Percentiles rank a stretch among this genome's conserved stretches.
phyloP scores from a whole-genome alignment of 2,797 vertebrate species.

The Hirundo rustica region DNA sequence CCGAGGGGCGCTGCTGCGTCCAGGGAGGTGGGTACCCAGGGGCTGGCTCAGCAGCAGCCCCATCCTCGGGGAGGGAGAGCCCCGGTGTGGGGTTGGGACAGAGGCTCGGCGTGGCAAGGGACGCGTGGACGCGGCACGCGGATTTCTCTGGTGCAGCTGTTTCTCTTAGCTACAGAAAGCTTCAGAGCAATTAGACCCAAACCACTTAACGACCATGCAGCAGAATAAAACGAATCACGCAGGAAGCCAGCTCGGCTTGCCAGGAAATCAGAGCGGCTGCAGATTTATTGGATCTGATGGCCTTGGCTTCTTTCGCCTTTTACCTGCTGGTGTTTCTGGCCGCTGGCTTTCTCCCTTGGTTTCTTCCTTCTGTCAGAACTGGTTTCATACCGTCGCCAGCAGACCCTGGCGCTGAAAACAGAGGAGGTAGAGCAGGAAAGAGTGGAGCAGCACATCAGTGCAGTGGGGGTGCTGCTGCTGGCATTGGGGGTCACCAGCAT shows the following conservation, averaged over 20 bases:
- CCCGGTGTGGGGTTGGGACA: not conserved
- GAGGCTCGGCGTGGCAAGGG: not conserved
- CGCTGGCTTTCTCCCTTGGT: not conserved
- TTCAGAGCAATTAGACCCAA: slow-evolving; percentile 3
- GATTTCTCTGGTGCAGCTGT: not conserved
- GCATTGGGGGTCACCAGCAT: not conserved
- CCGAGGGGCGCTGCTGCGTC: not conserved
- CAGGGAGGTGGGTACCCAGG: not conserved
- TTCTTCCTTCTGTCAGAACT: not conserved
- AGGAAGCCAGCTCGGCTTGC: not conserved
- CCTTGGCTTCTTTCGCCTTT: not conserved
- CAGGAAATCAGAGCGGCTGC: slow-evolving; percentile 1
- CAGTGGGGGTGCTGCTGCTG: not conserved
- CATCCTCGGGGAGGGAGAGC: not conserved
- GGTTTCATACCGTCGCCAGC: rapidly evolving
- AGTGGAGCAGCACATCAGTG: not conserved
- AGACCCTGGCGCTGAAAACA: not conserved
- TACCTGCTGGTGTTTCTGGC: not conserved
- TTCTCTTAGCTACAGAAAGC: not conserved
- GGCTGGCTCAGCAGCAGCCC: not conserved
- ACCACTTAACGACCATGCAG: slow-evolving; percentile 3
- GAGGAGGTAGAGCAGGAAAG: not conserved
- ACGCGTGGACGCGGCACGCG: rapidly evolving
- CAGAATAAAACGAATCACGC: not conserved
- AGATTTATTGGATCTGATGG: not conserved